Conservation (phyloP, 1,140 invertebrate species). For the Oncopodura yosiiana region DNA sequence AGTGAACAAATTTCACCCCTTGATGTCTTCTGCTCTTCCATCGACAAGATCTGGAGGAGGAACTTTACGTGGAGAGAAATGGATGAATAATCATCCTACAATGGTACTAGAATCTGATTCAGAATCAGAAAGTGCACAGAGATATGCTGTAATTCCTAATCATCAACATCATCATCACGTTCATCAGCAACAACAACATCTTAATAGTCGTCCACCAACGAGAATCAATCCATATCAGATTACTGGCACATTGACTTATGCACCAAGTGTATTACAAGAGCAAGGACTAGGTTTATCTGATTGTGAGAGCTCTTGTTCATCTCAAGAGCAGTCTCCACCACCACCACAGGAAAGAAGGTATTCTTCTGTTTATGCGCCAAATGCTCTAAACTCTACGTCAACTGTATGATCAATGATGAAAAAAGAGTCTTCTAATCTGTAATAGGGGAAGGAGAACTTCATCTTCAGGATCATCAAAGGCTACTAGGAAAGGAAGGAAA, state of each 20-base stretch:
- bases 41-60: background rate
- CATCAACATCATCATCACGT: too few species aligned
- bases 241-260: constrained; percentile 2
- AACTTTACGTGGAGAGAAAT: constrained; percentile 15
- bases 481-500: background rate
- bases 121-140: constrained; percentile 16
- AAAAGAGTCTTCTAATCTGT: background rate
- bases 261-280: background rate
- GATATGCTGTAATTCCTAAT: constrained; percentile 20
- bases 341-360: background rate
- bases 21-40: constrained; percentile 6
- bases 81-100: constrained; percentile 17
- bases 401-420: background rate
- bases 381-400: background rate
- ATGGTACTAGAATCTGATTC: constrained; percentile 12
- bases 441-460: background rate
- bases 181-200: too few species aligned
- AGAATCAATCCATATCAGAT: constrained; percentile 18
- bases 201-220: too few species aligned
- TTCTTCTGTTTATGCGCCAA: background rate
- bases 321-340: background rate
- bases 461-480: background rate
- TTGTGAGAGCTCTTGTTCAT: constrained; percentile 10
- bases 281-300: background rate
- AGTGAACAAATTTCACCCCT: constrained; percentile 28